A percentile compares a stretch with the other conserved stretches of the same genome.
These are phyloP conservation scores for Nemapogon koenigi DNA, from an alignment of 2,888 invertebrate species.

Conservation along the genomic window DNA sequence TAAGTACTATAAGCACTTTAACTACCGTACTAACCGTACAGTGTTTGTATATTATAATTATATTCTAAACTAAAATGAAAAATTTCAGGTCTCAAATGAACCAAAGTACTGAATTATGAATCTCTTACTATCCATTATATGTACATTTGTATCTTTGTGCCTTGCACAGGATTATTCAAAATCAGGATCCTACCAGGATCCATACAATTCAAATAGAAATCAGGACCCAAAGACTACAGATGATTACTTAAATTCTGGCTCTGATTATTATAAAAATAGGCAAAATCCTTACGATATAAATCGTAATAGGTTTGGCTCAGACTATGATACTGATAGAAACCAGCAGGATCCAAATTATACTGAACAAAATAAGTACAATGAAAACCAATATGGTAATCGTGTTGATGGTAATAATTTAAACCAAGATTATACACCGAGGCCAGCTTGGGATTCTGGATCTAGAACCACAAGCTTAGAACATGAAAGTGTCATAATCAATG, in stretches of 20 bases:
- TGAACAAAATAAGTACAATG: conserved; percentile 13
- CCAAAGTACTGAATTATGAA: conserved; percentile 44
- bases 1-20: background rate
- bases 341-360: conserved; percentile 13
- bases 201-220: conserved; percentile 37
- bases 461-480: conserved; percentile 39
- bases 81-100: conserved; percentile 7
- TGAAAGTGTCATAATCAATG: conserved; percentile 59
- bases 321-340: conserved; percentile 14
- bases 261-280: conserved; percentile 17
- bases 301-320: conserved; percentile 2
- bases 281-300: conserved; percentile 46
- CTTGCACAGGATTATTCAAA: conserved; percentile 37
- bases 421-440: conserved; percentile 32
- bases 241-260: conserved; percentile 28
- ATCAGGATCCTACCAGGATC: conserved; percentile 4
- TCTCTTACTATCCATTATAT: conserved; percentile 27
- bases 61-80: background rate
- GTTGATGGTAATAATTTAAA: conserved; percentile 28
- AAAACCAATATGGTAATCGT: conserved; percentile 17
- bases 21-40: background rate
- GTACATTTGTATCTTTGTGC: conserved; percentile 27
- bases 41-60: background rate
- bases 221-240: conserved; percentile 33
- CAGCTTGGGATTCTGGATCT: conserved; percentile 39